Conservation (phyloP, 1,140 invertebrate species). For the Aphaenogaster floridana region DNA sequence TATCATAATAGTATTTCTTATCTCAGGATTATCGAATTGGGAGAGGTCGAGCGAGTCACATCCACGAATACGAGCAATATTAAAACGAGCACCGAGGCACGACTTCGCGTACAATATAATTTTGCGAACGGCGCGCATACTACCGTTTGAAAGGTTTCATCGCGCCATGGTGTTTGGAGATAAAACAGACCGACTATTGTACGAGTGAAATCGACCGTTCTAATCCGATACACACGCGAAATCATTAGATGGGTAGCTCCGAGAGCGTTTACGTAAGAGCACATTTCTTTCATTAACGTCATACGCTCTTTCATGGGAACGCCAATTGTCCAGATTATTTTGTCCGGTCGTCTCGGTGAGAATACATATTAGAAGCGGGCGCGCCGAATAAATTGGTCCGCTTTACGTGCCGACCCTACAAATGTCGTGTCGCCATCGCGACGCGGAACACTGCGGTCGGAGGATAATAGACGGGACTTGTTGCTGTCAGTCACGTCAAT, state of each 20-base stretch:
- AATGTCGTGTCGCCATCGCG: conserved; percentile 19
- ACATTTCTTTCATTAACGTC: not conserved
- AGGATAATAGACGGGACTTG: conserved; percentile 45
- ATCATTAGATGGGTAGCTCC: conserved; percentile 2
- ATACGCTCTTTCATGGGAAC: not conserved
- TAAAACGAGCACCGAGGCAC: not conserved
- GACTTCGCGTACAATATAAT: conserved; percentile 35
- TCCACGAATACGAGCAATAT: conserved; percentile 10
- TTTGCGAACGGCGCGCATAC: not conserved
- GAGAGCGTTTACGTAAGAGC: not conserved
- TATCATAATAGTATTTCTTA: conserved; percentile 50
- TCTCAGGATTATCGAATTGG: conserved; percentile 56
- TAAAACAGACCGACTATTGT: conserved; percentile 43
- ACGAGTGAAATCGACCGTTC: conserved; percentile 17
- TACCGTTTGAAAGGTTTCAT: not conserved
- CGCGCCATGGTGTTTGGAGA: not conserved
- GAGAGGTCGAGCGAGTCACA: conserved; percentile 52
- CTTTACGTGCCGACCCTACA: not conserved
- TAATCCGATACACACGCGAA: not conserved
- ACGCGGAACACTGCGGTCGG: not conserved
- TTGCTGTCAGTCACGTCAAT: conserved; percentile 58
- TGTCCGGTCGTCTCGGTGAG: not conserved
- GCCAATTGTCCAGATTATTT: not conserved
- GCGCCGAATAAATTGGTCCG: conserved; percentile 18
- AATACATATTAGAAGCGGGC: not conserved